phyloP scores from a whole-genome alignment of 1,140 invertebrate species.

The Ceratoteleas bidentatus region DNA sequence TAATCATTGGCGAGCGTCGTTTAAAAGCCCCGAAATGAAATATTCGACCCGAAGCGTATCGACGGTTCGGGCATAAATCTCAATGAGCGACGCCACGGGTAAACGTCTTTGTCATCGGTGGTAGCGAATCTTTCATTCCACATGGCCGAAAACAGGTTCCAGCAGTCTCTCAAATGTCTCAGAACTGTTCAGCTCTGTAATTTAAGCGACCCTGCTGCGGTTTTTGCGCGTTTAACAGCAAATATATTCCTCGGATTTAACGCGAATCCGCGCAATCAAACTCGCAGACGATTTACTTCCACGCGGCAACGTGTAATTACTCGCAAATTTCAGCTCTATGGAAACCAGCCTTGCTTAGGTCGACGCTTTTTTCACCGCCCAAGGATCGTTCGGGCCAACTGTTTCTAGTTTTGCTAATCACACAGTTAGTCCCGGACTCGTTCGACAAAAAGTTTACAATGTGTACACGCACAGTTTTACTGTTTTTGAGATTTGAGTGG shows the following conservation, averaged over 20 bases:
- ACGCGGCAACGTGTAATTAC: conserved; percentile 38
- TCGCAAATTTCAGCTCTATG: conserved; percentile 33
- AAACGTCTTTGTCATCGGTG: conserved; percentile 51
- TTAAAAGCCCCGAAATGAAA: conserved; percentile 32
- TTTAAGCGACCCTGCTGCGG: conserved; percentile 48
- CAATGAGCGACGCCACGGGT: conserved; percentile 25
- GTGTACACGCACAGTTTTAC: too few species aligned
- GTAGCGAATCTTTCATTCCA: conserved; percentile 40
- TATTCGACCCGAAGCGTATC: conserved; percentile 26
- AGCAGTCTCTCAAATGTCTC: conserved; percentile 45
- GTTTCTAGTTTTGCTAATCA: too few species aligned
- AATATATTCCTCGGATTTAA: conserved; percentile 49
- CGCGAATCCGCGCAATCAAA: conserved; percentile 49
- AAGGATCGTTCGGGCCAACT: too few species aligned
- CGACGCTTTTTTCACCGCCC: conserved; percentile 25
- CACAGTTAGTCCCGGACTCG: too few species aligned
- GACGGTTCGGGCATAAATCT: conserved; percentile 30
- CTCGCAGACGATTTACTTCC: conserved; percentile 40
- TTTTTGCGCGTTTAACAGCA: conserved; percentile 44
- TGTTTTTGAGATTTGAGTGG: too few species aligned
- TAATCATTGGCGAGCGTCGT: conserved; percentile 24
- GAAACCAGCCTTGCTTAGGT: conserved; percentile 25
- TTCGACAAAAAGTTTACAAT: too few species aligned
- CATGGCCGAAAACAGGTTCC: conserved; percentile 49
- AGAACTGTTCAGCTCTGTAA: conserved; percentile 50